Percentiles rank a stretch among this genome's conserved stretches.
Evolutionary conservation across 2,113 vertebrate species (phyloP).

Genomic region (Eptesicus fuscus): DNA sequence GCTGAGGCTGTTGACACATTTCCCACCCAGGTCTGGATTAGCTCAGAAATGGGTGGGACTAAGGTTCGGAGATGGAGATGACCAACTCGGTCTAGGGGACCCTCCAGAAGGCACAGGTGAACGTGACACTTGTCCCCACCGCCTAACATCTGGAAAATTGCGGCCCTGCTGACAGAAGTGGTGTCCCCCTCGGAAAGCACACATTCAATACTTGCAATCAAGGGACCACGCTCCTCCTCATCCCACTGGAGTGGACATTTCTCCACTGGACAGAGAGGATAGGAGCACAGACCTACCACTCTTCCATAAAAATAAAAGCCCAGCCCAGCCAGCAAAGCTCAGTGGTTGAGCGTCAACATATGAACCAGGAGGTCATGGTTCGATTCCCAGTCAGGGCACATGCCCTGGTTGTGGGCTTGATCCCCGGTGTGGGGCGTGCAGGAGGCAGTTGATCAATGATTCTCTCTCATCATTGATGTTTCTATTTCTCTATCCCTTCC

Average conservation of each 20-base stretch:
- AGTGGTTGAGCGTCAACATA: too few relatives aligned
- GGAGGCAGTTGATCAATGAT: too few relatives aligned
- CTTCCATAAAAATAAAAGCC: background rate
- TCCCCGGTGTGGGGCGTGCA: too few relatives aligned
- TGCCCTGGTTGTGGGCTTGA: too few relatives aligned
- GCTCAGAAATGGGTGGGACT: background rate
- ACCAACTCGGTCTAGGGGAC: rapidly evolving
- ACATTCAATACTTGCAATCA: background rate
- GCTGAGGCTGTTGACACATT: background rate
- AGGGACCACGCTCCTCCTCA: background rate
- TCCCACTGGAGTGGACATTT: background rate
- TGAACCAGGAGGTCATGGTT: too few relatives aligned
- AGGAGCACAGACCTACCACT: background rate
- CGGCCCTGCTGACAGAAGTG: background rate
- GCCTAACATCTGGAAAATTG: background rate
- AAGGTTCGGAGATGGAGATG: background rate
- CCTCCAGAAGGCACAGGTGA: background rate
- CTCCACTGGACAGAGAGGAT: background rate
- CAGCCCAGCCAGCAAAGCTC: too few relatives aligned
- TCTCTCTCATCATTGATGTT: too few relatives aligned
- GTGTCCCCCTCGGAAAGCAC: background rate
- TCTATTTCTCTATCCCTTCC: too few relatives aligned
- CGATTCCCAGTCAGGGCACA: too few relatives aligned
- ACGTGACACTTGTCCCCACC: too few relatives aligned
- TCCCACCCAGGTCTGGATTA: background rate